Percentiles rank a stretch among this genome's conserved stretches.
Conservation (phyloP, 2,113 vertebrate genomes). For the Dasyornis broadbenti region DNA sequence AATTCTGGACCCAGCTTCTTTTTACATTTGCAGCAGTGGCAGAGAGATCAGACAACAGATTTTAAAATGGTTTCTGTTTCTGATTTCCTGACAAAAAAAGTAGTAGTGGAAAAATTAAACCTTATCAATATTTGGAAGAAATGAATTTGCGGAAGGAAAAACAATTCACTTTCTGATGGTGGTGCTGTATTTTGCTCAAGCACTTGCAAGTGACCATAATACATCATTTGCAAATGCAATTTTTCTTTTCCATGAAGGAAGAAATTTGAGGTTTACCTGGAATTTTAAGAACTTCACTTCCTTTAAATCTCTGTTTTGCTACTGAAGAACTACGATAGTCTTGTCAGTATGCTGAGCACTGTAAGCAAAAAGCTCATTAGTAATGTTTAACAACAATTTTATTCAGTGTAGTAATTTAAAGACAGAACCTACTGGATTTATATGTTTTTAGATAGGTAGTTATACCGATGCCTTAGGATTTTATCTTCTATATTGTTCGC, state of each 20-base stretch:
- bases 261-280: not conserved
- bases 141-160: not conserved
- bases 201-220: not conserved
- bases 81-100: not conserved
- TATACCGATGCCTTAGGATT: no score
- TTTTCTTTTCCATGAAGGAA: not conserved
- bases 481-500: no score
- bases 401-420: not conserved
- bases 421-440: not conserved
- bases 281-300: not conserved
- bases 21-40: not conserved
- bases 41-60: not conserved
- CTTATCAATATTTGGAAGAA: not conserved
- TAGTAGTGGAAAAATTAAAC: not conserved
- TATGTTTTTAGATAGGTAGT: not conserved
- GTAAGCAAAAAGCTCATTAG: not conserved
- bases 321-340: not conserved
- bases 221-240: not conserved
- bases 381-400: not conserved
- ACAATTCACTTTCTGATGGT: rapidly evolving
- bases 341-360: not conserved
- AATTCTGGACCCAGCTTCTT: not conserved
- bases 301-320: not conserved
- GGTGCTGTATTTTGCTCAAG: not conserved
- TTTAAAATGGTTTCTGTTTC: not conserved